Base-by-base conservation (phyloP, 2,888 invertebrate species). In the Hermaeophaga mercurialis region DNA sequence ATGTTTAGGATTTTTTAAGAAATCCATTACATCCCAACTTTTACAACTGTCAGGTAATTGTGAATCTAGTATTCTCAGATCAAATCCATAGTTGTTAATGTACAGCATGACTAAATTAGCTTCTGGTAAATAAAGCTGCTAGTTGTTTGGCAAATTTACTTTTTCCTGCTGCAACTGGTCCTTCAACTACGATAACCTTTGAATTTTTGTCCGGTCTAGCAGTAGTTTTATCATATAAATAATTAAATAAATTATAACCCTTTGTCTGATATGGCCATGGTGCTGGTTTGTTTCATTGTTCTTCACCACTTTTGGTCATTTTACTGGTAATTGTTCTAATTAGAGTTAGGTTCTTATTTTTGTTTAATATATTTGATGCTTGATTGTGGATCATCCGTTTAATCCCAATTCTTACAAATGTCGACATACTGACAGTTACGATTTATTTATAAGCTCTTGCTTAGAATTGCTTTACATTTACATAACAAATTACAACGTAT, bases 181-280 rank as follows among this genome's bases (percentile, higher is more conserved):
- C 98, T 66, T 99, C 98, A 0, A 99, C 90, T 1, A 91, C 85
- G 52, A 99, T 83, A 0, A 98, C 80, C 75, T 88, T 90, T 0
- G 86, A 83, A 73, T 93, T 93, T 58, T 91, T 88, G 75, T 90
- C 86, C 18, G 91, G 81, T 47, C 92, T 83, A 19, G 82, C 76
- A 1, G 80, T 77, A 0, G 89, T 88, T 48, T 79, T 80, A 70
- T 91, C 91, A 39, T 81, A 81, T 33, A 82, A 75, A 69, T 80
- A 76, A 17, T 78, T 68, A 0, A 79, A 65, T 0, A 79, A 41
- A 1, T 65, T 78, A 63, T 80, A 87, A 3, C 76, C 72, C 68
- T 89, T 90, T 15, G 85, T 82, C 61, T 84, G 82, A 73, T 91
- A 94, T 17, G 90, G 89, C 74, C 84, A 94, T 0, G 93, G 92